Evolutionary conservation across 1,140 invertebrate genomes (phyloP).

Genomic region (Drosophila seguyi): DNA sequence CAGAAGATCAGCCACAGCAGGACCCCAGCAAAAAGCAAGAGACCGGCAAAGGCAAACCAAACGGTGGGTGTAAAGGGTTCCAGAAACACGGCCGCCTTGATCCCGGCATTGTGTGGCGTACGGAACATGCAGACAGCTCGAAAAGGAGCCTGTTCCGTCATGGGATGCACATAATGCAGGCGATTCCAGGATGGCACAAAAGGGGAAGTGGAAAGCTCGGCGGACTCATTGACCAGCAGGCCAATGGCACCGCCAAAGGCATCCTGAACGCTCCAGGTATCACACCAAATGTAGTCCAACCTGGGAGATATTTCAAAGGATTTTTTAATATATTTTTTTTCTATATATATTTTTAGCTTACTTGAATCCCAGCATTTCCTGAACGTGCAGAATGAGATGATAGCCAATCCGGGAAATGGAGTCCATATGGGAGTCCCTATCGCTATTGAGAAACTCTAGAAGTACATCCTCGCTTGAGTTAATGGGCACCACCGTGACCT

Average conservation of each 20-base stretch:
- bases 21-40: constrained; percentile 53
- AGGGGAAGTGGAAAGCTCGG: constrained; percentile 51
- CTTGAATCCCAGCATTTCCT: constrained; percentile 66
- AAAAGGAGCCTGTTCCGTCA: constrained; percentile 58
- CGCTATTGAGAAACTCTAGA: constrained; percentile 49
- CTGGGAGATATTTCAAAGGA: constrained; percentile 12
- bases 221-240: constrained; percentile 50
- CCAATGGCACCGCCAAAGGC: constrained; percentile 68
- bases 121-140: constrained; percentile 80
- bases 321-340: neutral
- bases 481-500: constrained; percentile 55
- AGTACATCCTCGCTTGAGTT: constrained; percentile 34
- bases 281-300: constrained; percentile 41
- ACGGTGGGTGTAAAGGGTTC: constrained; percentile 71
- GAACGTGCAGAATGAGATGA: constrained; percentile 45
- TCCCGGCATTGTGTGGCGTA: constrained; percentile 72
- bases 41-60: constrained; percentile 62
- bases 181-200: constrained; percentile 65
- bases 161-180: constrained; percentile 42
- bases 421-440: constrained; percentile 47
- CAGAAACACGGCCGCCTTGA: constrained; percentile 65
- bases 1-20: constrained; percentile 68
- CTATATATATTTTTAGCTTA: constrained; percentile 2
- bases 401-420: constrained; percentile 66
- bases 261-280: constrained; percentile 70